Evolutionary conservation across 2,888 invertebrate species (phyloP), one percentile per base, ranked within the genome.

Genomic region (Cabera pusaria): DNA sequence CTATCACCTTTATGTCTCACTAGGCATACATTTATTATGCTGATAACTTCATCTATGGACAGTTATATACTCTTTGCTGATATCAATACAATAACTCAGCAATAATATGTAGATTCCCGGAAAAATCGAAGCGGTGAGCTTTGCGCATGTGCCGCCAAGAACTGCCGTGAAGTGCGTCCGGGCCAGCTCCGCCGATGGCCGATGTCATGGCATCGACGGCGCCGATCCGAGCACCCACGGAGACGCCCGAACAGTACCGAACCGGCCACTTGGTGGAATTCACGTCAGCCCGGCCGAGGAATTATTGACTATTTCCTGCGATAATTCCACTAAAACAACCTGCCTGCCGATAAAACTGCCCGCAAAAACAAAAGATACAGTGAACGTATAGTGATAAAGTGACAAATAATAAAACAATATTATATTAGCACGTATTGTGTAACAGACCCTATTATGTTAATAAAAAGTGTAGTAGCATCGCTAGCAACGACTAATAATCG

Each of bases 271-370:
- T 60, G 57, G 53, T 60, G 64, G 76, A 70, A 64, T 57, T 66
- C 68, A 78, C 86, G 78, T 68, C 69, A 59, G 73, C 60, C 56
- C 68, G 72, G 74, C 69, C 69, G 62, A 60, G 60, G 59, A 65
- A 61, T 72, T 82, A 87, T 85, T 86, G 81, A 84, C 77, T 68
- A 80, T 77, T 81, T 83, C 73, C 74, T 79, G 63, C 62, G 62
- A 64, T 69, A 75, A 73, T 75, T 60, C 55, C 49, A 64, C 48
- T 58, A 64, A 63, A 72, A 69, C 66, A 64, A 59, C 57, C 55
- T 58, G 59, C 62, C 63, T 69, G 64, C 64, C 65, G 24, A 52
- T 55, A 41, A 64, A 59, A 71, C 66, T 74, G 70, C 67, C 69
- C 44, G 64, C 47, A 54, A 65, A 54, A 56, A 56, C 49, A 57